phyloP scores from a whole-genome alignment of 2,797 vertebrate species.

The Parauchenoglanis ngamensis region DNA sequence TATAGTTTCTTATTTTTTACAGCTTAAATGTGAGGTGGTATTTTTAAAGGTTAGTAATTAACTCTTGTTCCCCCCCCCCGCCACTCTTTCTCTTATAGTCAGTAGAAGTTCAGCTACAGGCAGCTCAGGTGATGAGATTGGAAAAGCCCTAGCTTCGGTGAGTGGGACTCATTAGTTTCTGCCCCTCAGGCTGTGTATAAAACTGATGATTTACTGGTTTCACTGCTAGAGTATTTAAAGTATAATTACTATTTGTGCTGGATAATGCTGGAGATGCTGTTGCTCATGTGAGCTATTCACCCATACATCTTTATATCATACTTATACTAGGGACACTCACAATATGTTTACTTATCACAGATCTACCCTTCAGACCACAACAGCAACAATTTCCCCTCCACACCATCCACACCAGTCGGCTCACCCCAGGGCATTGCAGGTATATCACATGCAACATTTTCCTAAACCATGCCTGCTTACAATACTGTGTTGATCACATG shows the following conservation, averaged over 20 bases:
- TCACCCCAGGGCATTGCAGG: slow-evolving; percentile 95
- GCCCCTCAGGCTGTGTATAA: neutral
- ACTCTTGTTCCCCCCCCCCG: accelerated
- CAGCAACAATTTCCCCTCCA: slow-evolving; percentile 94
- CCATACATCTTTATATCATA: neutral
- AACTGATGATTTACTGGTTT: slow-evolving; percentile 1
- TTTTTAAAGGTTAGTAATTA: neutral
- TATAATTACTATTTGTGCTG: slow-evolving; percentile 5
- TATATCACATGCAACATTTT: slow-evolving; percentile 56
- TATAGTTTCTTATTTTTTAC: neutral
- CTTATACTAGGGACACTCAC: neutral
- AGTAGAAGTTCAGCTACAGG: slow-evolving; percentile 87
- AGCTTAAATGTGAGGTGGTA: neutral
- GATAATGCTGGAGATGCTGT: neutral
- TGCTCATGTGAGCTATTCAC: neutral
- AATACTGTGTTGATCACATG: neutral
- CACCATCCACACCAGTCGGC: slow-evolving; percentile 92
- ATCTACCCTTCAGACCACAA: slow-evolving; percentile 98
- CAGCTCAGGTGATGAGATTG: slow-evolving; percentile 97
- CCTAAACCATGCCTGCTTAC: neutral
- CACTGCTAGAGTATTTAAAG: neutral
- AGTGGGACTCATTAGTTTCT: slow-evolving; percentile 64
- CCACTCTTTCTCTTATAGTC: slow-evolving; percentile 70
- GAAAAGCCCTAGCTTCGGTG: slow-evolving; percentile 97
- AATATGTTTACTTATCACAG: slow-evolving; percentile 66